Percentiles rank a stretch among this genome's conserved stretches.
Evolutionary conservation across 2,797 vertebrate species (phyloP).

Genomic region (Propithecus deckenii): DNA sequence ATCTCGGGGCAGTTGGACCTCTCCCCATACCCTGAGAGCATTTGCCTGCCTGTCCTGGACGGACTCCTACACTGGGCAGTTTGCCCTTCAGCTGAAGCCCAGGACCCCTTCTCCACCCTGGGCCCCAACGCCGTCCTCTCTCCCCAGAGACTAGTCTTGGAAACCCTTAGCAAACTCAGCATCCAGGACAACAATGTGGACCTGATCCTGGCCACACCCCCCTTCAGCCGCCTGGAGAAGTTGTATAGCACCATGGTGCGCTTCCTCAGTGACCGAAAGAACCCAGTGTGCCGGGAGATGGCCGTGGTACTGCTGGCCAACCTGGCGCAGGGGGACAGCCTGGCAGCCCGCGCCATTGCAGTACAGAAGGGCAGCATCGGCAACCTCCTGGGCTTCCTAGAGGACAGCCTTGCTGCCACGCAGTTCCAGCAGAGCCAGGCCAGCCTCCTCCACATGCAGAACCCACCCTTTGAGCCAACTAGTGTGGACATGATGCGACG

Average conservation of each 20-base stretch:
- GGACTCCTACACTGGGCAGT: conserved; percentile 99
- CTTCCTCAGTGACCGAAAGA: conserved; percentile 97
- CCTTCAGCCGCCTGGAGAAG: conserved; percentile 96
- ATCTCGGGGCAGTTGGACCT: conserved; percentile 99
- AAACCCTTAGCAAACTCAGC: conserved; percentile 99
- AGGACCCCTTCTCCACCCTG: conserved; percentile 97
- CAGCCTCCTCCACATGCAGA: conserved; percentile 96
- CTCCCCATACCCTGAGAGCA: conserved; percentile 97
- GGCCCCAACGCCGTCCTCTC: conserved; percentile 96
- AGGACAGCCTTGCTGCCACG: conserved; percentile 98
- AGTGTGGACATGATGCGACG: conserved; percentile 99
- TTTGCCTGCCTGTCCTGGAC: conserved; percentile 98
- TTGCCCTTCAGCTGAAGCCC: conserved; percentile 98
- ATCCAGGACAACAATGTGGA: conserved; percentile 99
- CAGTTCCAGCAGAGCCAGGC: conserved; percentile 99
- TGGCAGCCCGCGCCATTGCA: conserved; percentile 95
- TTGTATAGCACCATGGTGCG: conserved; percentile 97
- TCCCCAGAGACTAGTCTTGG: conserved; percentile 98
- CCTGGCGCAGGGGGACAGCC: conserved; percentile 96
- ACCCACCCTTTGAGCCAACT: conserved; percentile 97
- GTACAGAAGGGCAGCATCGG: conserved; percentile 98
- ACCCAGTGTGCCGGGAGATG: conserved; percentile 99
- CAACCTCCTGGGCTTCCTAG: conserved; percentile 97
- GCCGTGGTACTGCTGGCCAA: conserved; percentile 98
- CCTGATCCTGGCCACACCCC: conserved; percentile 97